Base-by-base conservation (phyloP, 2,797 vertebrate species). In the Ambastaia sidthimunki region DNA sequence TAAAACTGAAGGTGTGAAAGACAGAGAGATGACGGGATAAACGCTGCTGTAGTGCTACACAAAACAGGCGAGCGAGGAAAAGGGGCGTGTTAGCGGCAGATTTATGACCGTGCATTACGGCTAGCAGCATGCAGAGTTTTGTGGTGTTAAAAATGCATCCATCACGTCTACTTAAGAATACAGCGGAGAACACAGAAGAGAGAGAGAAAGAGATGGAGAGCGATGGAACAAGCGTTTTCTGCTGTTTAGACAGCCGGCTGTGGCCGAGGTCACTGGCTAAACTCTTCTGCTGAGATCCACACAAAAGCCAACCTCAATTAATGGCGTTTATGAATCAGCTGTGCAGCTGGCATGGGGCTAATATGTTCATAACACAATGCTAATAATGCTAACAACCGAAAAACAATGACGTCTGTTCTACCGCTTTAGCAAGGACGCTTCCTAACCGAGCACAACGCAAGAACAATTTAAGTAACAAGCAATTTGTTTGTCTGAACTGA, bases 251-350 rank as follows among this genome's bases (percentile, higher is more conserved):
- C 48, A 67, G 63, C 18, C 34, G 55, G 71, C 55, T 60, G 57
- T 74, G 41, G 71, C 37, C 62, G 34, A 76, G 21, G 63, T 68
- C 19, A 76, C 9, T 3, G 11, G 31, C 21, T 57, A 68, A 59
- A 44, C 52, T 76, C 52, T 68, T 31, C 52, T 76, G 52, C 65
- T 47, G 16, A 68, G 65, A 23, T 48, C 52, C 65, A 47, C 69
- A 76, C 37, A 76, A 69, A 76, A 69, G 34, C 11, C 4, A 18
- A 52, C 59, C 21, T 76, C 65, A 69, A 68, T 76, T 19, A 76
- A 48, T 59, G 52, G 65, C 37, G 7, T 68, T 69, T 59, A 69
- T 76, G 47, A 76, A 59, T 41, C 74, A 68, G 65, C 74, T 47
- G 34, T 23, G 12, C 37, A 55, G 74, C 2, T 9, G 37, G 37